Base-by-base conservation (phyloP, 2,797 vertebrate genomes). In the Rousettus madagascariensis region DNA sequence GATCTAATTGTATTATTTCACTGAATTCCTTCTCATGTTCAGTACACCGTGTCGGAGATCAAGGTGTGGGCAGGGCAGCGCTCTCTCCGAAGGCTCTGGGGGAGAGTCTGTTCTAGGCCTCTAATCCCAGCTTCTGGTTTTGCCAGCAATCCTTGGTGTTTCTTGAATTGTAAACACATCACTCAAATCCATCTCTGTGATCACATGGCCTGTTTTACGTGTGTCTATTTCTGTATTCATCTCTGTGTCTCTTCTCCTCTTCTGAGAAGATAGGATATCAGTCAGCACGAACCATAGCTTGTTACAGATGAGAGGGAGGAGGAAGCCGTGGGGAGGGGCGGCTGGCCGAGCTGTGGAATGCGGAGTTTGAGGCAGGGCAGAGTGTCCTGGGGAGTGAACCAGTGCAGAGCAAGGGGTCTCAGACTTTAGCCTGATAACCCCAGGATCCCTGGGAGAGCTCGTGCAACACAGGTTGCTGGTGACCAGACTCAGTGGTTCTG, bases 381-480 rank as follows among this genome's bases (percentile, higher is more conserved):
- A 30, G 6, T 63, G 0, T 30, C 49, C 55, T 7, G 5, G 7
- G 19, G n/a, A 38, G 26, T 6, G 30, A n/a, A 43, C 3, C 5
- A 0, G 26, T 3, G 1, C 0, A 9, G 74, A 24, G 36, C 3
- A 2, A 41, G 36, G 24, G 55, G 2, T 13, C 51, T 28, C 8
- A 0, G 6, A 10, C 10, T 2, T 55, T 3, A 24, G 38, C 38
- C 12, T 24, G 8, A 24, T 22, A 33, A 38, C 1, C 0, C 1
- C 12, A 68, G 66, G 16, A 28, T 43, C 51, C 69, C 22, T 1
- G 8, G 19, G 55, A 41, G 12, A 28, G 57, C n/a, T 38, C 4
- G 55, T 5, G 19, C 20, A 9, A 17, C 33, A 2, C 28, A 2
- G 2, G 3, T n/a, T 8, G 4, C 49, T 0, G 1, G 66, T 30